Evolutionary conservation across 2,797 vertebrate genomes (phyloP).

Genomic region (Cyprinodon diabolis): DNA sequence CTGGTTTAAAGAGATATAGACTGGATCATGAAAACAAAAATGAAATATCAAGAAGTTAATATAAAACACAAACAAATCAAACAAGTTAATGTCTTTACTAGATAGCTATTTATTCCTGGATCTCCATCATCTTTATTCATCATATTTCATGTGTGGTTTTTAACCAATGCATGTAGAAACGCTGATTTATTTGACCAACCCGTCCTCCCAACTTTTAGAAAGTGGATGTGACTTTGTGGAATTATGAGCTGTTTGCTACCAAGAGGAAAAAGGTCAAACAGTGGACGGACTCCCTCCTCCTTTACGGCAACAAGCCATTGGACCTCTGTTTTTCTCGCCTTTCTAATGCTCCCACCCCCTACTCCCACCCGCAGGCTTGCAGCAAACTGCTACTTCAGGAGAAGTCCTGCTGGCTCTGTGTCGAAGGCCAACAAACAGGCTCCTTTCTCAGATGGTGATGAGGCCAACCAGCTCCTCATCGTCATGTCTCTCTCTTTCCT

Average conservation of each 20-base stretch:
- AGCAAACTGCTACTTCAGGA: constrained; percentile 73
- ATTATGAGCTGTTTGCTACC: constrained; percentile 36
- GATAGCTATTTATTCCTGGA: not conserved
- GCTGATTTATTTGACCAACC: constrained; percentile 12
- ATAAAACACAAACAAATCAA: not conserved
- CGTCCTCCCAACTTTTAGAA: constrained; percentile 32
- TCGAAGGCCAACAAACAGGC: constrained; percentile 62
- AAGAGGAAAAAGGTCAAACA: constrained; percentile 26
- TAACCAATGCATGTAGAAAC: constrained; percentile 15
- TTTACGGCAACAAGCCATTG: constrained; percentile 15
- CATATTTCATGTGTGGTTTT: not conserved
- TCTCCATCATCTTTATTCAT: not conserved
- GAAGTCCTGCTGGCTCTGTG: constrained; percentile 57
- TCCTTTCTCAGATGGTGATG: constrained; percentile 41
- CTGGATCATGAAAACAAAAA: not conserved
- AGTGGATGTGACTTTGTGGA: constrained; percentile 60
- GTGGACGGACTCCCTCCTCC: constrained; percentile 36
- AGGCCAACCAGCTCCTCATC: constrained; percentile 21
- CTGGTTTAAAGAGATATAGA: not conserved
- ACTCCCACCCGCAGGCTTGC: constrained; percentile 43
- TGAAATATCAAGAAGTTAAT: not conserved
- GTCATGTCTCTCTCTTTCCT: constrained; percentile 11
- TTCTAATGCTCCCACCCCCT: not conserved
- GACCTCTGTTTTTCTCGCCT: constrained; percentile 15
- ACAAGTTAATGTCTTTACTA: not conserved